Evolutionary conservation across 2,113 vertebrate species (phyloP).

Genomic region (Rafetus swinhoei): DNA sequence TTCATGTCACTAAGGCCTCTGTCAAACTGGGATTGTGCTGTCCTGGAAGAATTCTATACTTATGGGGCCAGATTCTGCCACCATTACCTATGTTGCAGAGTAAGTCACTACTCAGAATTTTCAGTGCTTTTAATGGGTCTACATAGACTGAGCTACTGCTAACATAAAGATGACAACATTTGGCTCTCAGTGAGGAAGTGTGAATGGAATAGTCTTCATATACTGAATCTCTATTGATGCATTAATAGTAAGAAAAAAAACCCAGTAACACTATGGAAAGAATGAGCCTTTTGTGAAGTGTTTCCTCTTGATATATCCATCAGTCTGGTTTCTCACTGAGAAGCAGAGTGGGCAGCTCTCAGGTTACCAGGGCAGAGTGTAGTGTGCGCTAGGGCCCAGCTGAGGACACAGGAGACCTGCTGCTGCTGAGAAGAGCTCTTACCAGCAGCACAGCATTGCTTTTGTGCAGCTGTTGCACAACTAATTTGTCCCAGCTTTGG

Average conservation of each 20-base stretch:
- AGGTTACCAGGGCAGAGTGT: slow-evolving; percentile 55
- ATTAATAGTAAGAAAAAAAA: background rate
- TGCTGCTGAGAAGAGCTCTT: background rate
- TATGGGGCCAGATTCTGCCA: background rate
- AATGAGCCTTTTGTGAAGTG: background rate
- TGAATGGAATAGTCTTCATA: background rate
- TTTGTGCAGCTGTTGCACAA: background rate
- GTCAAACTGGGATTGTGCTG: background rate
- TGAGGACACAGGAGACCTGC: background rate
- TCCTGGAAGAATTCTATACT: background rate
- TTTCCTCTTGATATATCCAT: background rate
- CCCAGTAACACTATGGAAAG: background rate
- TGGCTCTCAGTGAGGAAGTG: background rate
- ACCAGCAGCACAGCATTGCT: background rate
- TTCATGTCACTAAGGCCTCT: background rate
- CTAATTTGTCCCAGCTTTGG: background rate
- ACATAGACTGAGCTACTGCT: background rate
- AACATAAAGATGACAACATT: background rate
- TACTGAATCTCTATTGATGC: background rate
- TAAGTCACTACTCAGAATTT: background rate
- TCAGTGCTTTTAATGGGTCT: background rate
- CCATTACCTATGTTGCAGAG: background rate
- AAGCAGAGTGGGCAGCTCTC: slow-evolving; percentile 46
- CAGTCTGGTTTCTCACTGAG: background rate
- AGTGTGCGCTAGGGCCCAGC: background rate